Evolutionary conservation across 1,140 invertebrate genomes (phyloP).

Genomic region (Bathynomus jamesi): DNA sequence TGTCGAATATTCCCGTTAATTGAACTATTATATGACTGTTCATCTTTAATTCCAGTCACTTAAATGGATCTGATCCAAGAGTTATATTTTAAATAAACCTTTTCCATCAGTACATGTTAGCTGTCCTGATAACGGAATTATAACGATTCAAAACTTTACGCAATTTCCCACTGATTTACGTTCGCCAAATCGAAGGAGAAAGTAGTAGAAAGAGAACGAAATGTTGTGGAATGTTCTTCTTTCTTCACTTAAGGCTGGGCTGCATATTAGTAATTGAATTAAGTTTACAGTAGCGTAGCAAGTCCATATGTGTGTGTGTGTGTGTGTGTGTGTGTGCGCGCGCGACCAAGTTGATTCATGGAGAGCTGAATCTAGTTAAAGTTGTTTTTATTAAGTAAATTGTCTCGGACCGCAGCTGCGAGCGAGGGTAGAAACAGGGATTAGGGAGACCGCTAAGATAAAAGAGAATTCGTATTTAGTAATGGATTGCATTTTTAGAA

Average conservation of each 20-base stretch:
- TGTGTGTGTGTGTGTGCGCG: neutral
- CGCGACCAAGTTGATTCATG: slow-evolving; percentile 14
- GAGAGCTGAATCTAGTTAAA: slow-evolving; percentile 15
- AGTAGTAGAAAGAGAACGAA: neutral
- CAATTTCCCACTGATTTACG: slow-evolving; percentile 11
- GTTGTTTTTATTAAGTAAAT: slow-evolving; percentile 10
- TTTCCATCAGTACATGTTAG: neutral
- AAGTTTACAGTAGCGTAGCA: slow-evolving; percentile 25
- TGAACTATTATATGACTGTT: neutral
- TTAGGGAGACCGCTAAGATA: neutral
- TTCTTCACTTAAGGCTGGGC: slow-evolving; percentile 7
- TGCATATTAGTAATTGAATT: slow-evolving; percentile 35
- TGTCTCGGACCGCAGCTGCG: slow-evolving; percentile 14
- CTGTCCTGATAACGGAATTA: slow-evolving; percentile 25
- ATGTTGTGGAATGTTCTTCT: neutral
- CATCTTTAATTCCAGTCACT: neutral
- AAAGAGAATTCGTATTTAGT: neutral
- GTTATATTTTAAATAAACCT: neutral
- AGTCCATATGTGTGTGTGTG: slow-evolving; percentile 3
- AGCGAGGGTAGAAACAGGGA: neutral
- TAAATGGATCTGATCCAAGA: neutral
- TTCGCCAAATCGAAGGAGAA: slow-evolving; percentile 4
- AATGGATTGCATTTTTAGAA: slow-evolving; percentile 1
- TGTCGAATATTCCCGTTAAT: too few relatives aligned
- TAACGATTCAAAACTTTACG: slow-evolving; percentile 2